These are phyloP conservation scores for Empidonax traillii DNA, from an alignment of 2,113 vertebrate species.

Conservation along the genomic window DNA sequence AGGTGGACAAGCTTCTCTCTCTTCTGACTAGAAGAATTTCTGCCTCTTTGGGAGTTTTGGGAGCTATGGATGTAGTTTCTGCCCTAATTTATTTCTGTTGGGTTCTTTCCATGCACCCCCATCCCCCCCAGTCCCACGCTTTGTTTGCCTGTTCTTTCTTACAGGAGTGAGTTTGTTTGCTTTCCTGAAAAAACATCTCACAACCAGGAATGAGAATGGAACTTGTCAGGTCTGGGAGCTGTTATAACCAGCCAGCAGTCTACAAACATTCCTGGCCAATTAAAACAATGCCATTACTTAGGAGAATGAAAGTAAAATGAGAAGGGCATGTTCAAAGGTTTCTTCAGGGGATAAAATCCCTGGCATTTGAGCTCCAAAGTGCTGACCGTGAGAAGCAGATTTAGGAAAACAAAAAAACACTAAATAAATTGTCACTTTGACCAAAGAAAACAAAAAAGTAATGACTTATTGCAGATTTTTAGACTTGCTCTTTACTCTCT, in stretches of 20 bases:
- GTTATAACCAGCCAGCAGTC: background rate
- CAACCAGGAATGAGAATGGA: background rate
- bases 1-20: background rate
- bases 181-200: constrained; percentile 22
- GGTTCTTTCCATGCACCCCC: background rate
- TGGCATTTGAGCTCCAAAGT: background rate
- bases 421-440: background rate
- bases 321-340: background rate
- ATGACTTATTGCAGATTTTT: background rate
- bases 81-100: constrained; percentile 14
- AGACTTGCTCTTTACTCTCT: background rate
- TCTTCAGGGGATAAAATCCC: background rate
- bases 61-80: background rate
- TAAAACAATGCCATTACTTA: background rate
- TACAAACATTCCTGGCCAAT: fast-evolving
- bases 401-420: background rate
- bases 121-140: background rate
- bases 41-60: background rate
- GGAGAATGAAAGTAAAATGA: background rate
- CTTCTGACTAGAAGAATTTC: background rate
- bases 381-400: background rate
- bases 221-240: background rate
- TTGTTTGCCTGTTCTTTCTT: constrained; percentile 15
- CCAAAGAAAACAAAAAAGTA: background rate
- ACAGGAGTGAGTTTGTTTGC: background rate